These are phyloP conservation scores for Idris sp. DNA, from an alignment of 1,140 invertebrate genomes.

Conservation along the genomic window DNA sequence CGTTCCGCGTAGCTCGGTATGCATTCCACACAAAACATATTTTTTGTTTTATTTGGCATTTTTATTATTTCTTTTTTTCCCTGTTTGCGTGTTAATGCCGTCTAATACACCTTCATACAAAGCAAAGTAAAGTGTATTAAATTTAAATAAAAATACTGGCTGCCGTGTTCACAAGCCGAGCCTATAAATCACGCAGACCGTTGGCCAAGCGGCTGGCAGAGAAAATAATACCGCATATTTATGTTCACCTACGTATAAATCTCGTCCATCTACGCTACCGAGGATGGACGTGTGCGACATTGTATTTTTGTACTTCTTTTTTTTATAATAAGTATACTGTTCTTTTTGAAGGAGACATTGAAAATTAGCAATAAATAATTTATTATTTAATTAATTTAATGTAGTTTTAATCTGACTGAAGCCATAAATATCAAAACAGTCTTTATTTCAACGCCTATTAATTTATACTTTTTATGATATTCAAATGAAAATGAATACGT, in stretches of 20 bases:
- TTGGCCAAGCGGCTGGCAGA: slow-evolving; percentile 70
- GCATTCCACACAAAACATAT: slow-evolving; percentile 26
- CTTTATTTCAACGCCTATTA: too few species aligned
- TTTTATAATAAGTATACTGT: too few species aligned
- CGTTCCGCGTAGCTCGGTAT: slow-evolving; percentile 32
- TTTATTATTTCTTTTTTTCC: slow-evolving; percentile 30
- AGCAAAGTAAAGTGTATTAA: slow-evolving; percentile 76
- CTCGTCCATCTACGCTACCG: slow-evolving; percentile 66
- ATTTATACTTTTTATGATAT: too few species aligned
- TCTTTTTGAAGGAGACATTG: slow-evolving; percentile 15
- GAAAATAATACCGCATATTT: slow-evolving; percentile 78
- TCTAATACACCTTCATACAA: slow-evolving; percentile 73
- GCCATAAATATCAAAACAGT: too few species aligned
- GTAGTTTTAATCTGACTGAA: too few species aligned
- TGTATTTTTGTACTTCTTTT: slow-evolving; percentile 30
- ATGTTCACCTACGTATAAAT: slow-evolving; percentile 71
- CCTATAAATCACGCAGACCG: slow-evolving; percentile 76
- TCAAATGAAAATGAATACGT: too few species aligned
- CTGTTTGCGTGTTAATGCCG: slow-evolving; percentile 66
- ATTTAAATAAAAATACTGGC: slow-evolving; percentile 79
- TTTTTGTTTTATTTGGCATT: slow-evolving; percentile 19
- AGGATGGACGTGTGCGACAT: slow-evolving; percentile 33
- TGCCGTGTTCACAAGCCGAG: slow-evolving; percentile 74
- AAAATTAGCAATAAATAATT: too few species aligned
- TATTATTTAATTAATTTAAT: too few species aligned